A percentile compares a stretch with the other conserved stretches of the same genome.
These are phyloP conservation scores for Xiphias gladius DNA, from an alignment of 2,113 vertebrate species.

Conservation along the genomic window DNA sequence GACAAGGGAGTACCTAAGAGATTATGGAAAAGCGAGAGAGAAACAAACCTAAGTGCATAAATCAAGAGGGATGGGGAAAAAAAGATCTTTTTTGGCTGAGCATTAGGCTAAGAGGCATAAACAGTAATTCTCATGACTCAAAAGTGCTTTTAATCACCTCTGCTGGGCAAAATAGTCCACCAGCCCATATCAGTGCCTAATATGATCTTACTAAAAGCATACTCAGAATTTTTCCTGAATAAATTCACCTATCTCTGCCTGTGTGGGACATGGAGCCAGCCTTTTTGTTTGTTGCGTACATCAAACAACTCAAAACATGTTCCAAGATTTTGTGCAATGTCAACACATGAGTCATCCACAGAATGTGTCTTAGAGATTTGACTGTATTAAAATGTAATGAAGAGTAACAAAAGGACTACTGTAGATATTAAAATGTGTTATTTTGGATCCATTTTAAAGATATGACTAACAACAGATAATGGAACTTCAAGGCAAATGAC, in stretches of 20 bases:
- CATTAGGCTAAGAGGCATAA: constrained; percentile 61
- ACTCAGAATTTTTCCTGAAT: constrained; percentile 52
- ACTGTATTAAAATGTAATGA: not conserved
- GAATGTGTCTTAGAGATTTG: constrained; percentile 2
- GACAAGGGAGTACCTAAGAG: constrained; percentile 61
- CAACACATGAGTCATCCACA: constrained; percentile 5
- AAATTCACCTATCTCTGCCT: constrained; percentile 32
- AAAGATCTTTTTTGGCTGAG: constrained; percentile 57
- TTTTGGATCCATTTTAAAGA: constrained; percentile 4
- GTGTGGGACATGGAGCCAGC: constrained; percentile 10
- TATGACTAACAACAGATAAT: constrained; percentile 6
- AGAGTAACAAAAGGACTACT: not conserved
- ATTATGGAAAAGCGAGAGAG: constrained; percentile 49
- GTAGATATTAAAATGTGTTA: not conserved
- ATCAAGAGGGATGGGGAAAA: constrained; percentile 27
- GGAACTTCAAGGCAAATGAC: constrained; percentile 4
- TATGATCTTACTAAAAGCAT: constrained; percentile 61
- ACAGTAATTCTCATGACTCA: constrained; percentile 63
- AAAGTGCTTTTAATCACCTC: constrained; percentile 75
- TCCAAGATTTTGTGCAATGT: constrained; percentile 9
- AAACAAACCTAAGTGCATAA: constrained; percentile 58
- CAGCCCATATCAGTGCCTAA: constrained; percentile 45
- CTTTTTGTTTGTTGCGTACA: constrained; percentile 48
- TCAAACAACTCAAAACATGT: constrained; percentile 27
- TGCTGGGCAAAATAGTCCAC: constrained; percentile 53